A percentile compares a stretch with the other conserved stretches of the same genome.
These are phyloP conservation scores for Rhodinocichla rosea DNA, from an alignment of 2,113 vertebrate genomes.

Conservation along the genomic window DNA sequence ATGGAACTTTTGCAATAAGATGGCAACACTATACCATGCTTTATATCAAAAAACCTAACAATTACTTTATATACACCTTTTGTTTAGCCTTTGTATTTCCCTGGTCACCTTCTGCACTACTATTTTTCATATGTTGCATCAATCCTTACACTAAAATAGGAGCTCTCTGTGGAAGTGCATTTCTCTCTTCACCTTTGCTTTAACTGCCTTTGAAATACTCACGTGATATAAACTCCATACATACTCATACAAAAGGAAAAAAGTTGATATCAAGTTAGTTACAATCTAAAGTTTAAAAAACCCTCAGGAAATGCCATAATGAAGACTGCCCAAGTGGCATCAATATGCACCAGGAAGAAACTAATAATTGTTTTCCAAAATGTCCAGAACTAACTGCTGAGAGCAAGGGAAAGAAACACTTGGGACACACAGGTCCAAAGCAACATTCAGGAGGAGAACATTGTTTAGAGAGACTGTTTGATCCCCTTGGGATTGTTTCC, in stretches of 20 bases:
- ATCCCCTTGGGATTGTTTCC: conserved; percentile 21
- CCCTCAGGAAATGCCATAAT: neutral
- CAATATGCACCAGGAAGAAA: neutral
- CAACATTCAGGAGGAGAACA: neutral
- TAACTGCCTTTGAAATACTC: neutral
- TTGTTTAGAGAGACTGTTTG: neutral
- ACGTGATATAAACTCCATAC: neutral
- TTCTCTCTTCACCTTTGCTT: neutral
- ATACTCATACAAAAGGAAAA: neutral
- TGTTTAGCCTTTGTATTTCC: neutral
- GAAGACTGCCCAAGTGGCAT: neutral
- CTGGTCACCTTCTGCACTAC: neutral
- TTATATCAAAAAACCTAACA: neutral
- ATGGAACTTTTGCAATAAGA: too few species aligned
- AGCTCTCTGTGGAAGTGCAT: neutral
- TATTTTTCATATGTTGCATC: neutral
- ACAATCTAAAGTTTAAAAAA: neutral
- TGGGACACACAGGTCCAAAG: neutral
- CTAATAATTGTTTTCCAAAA: neutral
- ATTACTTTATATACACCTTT: neutral
- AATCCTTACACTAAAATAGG: neutral
- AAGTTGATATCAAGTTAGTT: neutral
- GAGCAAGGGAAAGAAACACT: neutral
- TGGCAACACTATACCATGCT: neutral
- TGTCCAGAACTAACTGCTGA: neutral